phyloP scores from a whole-genome alignment of 2,113 vertebrate species.

The Paracyprichromis sp. region DNA sequence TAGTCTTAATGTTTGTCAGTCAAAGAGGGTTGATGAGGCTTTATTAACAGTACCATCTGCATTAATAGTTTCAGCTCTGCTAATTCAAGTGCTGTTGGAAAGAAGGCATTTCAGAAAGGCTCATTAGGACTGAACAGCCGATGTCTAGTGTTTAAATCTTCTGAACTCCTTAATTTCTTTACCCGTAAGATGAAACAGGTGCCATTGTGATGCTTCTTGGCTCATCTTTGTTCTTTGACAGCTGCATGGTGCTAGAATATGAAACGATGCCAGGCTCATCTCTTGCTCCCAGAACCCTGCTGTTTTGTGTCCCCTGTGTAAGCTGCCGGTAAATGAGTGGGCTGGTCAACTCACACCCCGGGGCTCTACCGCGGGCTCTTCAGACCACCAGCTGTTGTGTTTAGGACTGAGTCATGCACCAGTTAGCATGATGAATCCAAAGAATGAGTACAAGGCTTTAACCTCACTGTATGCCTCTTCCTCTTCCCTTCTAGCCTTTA shows the following conservation, averaged over 20 bases:
- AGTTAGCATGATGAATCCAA: slow-evolving; percentile 46
- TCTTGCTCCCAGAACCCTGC: slow-evolving; percentile 39
- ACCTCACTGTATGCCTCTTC: slow-evolving; percentile 1
- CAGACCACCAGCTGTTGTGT: slow-evolving; percentile 68
- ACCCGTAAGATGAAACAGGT: slow-evolving; percentile 23
- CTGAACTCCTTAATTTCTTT: background rate
- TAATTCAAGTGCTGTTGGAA: background rate
- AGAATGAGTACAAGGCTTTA: slow-evolving; percentile 8
- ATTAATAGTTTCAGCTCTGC: background rate
- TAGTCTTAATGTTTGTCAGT: background rate
- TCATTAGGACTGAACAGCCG: background rate
- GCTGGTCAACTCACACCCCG: slow-evolving; percentile 58
- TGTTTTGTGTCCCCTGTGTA: slow-evolving; percentile 47
- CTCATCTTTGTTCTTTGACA: slow-evolving; percentile 35
- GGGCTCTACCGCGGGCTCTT: slow-evolving; percentile 51
- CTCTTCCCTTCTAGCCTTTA: background rate
- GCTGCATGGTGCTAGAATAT: slow-evolving; percentile 29
- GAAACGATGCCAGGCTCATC: slow-evolving; percentile 42
- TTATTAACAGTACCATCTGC: background rate
- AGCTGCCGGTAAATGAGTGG: slow-evolving; percentile 59
- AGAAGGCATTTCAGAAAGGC: background rate
- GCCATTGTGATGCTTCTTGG: slow-evolving; percentile 37
- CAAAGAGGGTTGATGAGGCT: background rate
- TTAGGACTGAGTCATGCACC: slow-evolving; percentile 53
- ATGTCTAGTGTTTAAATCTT: slow-evolving; percentile 13